Base-by-base conservation (phyloP, 2,888 invertebrate genomes). In the Hydrotaea diabolus region DNA sequence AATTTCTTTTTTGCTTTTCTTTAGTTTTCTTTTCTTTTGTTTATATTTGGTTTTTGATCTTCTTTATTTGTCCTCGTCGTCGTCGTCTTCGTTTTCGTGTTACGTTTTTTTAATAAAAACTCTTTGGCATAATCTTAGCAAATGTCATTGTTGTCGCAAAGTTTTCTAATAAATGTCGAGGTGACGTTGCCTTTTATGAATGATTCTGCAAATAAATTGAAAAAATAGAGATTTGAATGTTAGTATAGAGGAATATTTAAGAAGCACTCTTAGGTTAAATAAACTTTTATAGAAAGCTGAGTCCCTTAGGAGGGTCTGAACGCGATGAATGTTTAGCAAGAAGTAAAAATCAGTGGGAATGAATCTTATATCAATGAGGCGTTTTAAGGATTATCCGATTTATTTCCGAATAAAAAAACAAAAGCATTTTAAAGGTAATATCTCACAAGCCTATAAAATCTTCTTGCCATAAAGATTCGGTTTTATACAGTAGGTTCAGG, bases 91-190 rank as follows among this genome's bases (percentile, higher is more conserved):
- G 26, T 59, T 8, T n/a, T n/a, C 13, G 46, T 69, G 46, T 46
- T 43, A 71, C 26, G 71, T 72, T 72, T 26, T 64, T 80, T 74
- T 21, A 57, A 71, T 66, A 36, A 59, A n/a, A 62, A 59, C 26
- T 46, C 46, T 62, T 43, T 59, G 59, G 17, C 46, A 46, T 59
- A 62, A 59, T 74, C 57, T 21, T 74, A 13, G 23, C 39, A 15
- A 74, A 59, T 74, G 74, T 74, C 74, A 59, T 59, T 43, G 59
- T 73, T 73, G 36, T 69, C 69, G 21, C 69, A 46, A 69, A 46
- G 46, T 69, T 46, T 23, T 66, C 69, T 69, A 21, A 69, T 69
- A 69, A n/a, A 43, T 69, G 69, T 23, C 17, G 21, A 69, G 69
- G 19, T 69, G 69, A 69, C 46, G 39, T 23, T 69, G 46, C 19